Percentiles rank a stretch among this genome's conserved stretches.
Evolutionary conservation across 2,113 vertebrate species (phyloP).

Genomic region (Anguilla japonica): DNA sequence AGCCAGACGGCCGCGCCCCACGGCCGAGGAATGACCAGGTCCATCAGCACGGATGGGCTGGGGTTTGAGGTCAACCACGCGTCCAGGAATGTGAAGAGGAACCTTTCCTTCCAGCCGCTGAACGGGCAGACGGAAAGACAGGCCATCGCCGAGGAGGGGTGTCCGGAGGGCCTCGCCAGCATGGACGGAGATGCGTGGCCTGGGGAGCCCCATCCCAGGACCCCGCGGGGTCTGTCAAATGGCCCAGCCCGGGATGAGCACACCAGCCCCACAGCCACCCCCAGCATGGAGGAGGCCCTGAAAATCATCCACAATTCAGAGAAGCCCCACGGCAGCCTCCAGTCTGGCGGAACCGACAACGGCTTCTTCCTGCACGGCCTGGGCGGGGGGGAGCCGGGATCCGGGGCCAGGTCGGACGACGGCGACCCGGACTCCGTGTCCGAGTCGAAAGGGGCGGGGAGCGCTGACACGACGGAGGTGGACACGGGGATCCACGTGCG

Average conservation of each 20-base stretch:
- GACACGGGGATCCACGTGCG: conserved; percentile 93
- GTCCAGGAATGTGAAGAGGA: conserved; percentile 79
- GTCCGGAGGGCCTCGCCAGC: conserved; percentile 55
- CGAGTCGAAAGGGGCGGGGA: conserved; percentile 76
- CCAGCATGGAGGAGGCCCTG: conserved; percentile 90
- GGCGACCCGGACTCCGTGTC: conserved; percentile 68
- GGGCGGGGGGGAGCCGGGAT: conserved; percentile 65
- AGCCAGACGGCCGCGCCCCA: conserved; percentile 56
- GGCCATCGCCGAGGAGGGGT: conserved; percentile 84
- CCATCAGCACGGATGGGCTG: conserved; percentile 90
- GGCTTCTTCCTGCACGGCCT: conserved; percentile 93
- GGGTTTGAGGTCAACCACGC: conserved; percentile 72
- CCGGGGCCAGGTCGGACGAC: conserved; percentile 59
- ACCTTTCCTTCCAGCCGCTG: conserved; percentile 86
- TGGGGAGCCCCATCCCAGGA: conserved; percentile 55
- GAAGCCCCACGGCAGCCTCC: conserved; percentile 61
- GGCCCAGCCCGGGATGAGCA: conserved; percentile 74
- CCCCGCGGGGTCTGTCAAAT: conserved; percentile 59
- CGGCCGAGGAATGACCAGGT: conserved; percentile 80
- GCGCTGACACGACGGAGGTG: conserved; percentile 86
- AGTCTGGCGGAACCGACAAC: conserved; percentile 74
- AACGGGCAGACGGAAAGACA: conserved; percentile 76
- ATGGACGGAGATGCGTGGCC: conserved; percentile 48
- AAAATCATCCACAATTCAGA: conserved; percentile 87
- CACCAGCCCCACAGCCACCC: conserved; percentile 71